Evolutionary conservation across 1,140 invertebrate species (phyloP), one percentile per base, ranked within the genome.

Genomic region (Plutomurus gul): DNA sequence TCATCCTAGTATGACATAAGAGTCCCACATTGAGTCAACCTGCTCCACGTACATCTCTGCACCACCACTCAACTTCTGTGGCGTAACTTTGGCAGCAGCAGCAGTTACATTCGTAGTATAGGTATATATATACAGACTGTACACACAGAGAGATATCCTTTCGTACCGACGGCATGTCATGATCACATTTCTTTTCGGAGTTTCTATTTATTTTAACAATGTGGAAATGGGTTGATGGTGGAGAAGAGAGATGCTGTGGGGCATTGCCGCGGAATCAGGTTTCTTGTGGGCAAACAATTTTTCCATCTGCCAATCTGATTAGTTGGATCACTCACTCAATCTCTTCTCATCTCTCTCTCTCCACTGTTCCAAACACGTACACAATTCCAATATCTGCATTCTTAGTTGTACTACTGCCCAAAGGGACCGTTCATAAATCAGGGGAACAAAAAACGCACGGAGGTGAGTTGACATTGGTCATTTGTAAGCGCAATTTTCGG

Each of bases 201-300:
- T 82, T 81, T 84, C 79, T 82, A 82, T 84, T 84, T 84, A 84
- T 84, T 84, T 84, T 82, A 83, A 82, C 82, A 82, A 82, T 83
- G 80, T 76, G 75, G 76, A 80, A 78, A 79, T 78, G 79, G 74
- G 47, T 79, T 78, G 74, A 51, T 16, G 11, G 22, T 46, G 36
- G 2, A 16, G 18, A 5, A 20, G 20, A 18, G 43, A 37, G 76
- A 74, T 73, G 74, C 82, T 82, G 33, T 77, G 56, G 79, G 82
- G 79, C 80, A 83, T 81, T 65, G 76, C 78, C 43, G 72, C 30
- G 72, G 79, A 81, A 43, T 83, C 82, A 83, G 77, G 80, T 83
- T 83, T 81, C 82, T 79, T 47, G 46, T 83, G 22, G 74, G 80
- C 79, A 81, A 83, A 83, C 82, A 83, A 60, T 80, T 71, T 79